These are phyloP conservation scores for Tragulus kanchil DNA, from an alignment of 2,113 vertebrate genomes.

Conservation along the genomic window DNA sequence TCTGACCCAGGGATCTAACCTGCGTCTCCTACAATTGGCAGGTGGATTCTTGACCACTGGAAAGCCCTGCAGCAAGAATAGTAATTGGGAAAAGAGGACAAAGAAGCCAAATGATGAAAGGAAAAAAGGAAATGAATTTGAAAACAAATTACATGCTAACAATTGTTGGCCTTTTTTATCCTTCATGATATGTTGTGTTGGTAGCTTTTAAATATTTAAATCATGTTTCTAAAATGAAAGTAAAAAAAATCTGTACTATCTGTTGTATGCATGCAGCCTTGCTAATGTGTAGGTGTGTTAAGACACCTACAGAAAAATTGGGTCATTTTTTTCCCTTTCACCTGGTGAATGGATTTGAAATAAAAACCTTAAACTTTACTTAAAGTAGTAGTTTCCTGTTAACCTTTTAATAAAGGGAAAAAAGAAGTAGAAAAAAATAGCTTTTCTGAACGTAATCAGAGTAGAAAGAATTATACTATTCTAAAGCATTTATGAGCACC, in stretches of 20 bases:
- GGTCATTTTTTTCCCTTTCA: not conserved
- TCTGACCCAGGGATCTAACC: not conserved
- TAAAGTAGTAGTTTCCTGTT: not conserved
- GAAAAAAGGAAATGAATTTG: too few species aligned
- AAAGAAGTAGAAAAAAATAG: not conserved
- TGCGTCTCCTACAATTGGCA: not conserved
- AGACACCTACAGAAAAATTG: not conserved
- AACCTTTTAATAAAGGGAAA: conserved; percentile 24
- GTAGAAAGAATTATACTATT: not conserved
- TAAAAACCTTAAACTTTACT: conserved; percentile 5
- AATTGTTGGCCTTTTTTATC: too few species aligned
- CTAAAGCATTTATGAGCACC: not conserved
- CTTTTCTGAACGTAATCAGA: not conserved
- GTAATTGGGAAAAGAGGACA: too few species aligned
- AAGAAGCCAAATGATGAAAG: too few species aligned
- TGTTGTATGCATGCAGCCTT: not conserved
- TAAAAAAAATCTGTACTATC: not conserved
- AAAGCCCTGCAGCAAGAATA: too few species aligned
- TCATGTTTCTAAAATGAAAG: conserved; percentile 25
- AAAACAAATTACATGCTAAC: too few species aligned
- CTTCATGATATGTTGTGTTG: not conserved
- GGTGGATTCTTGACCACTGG: not conserved
- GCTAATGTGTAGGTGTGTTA: conserved; percentile 17
- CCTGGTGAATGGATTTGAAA: not conserved
- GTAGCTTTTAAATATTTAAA: conserved; percentile 26